phyloP scores from a whole-genome alignment of 2,888 invertebrate genomes.

The Ariolimax columbianus region DNA sequence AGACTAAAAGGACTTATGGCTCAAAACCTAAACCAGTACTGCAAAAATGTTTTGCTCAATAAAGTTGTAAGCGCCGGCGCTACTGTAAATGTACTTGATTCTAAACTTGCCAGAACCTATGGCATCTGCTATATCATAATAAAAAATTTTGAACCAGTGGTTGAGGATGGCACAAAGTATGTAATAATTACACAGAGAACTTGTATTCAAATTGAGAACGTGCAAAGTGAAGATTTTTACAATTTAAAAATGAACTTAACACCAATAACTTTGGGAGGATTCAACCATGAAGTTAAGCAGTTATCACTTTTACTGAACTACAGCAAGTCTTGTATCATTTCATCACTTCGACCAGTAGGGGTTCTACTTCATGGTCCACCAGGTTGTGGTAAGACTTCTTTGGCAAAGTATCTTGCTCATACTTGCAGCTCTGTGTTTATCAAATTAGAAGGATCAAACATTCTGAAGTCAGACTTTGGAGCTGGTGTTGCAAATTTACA shows the following conservation, averaged over 20 bases:
- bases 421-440: conserved; percentile 80
- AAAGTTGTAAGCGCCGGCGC: conserved; percentile 56
- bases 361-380: conserved; percentile 73
- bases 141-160: conserved; percentile 38
- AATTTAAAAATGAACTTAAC: conserved; percentile 48
- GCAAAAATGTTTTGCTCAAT: conserved; percentile 60
- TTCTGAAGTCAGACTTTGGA: conserved; percentile 81
- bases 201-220: conserved; percentile 56
- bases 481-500: conserved; percentile 81
- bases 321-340: conserved; percentile 52
- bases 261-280: conserved; percentile 61
- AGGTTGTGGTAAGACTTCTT: conserved; percentile 81
- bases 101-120: conserved; percentile 61
- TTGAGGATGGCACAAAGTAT: conserved; percentile 19
- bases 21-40: conserved; percentile 44
- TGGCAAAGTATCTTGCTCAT: conserved; percentile 83
- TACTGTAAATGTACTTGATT: conserved; percentile 57
- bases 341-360: conserved; percentile 61
- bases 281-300: conserved; percentile 59
- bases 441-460: conserved; percentile 79
- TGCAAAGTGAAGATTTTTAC: conserved; percentile 67
- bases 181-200: conserved; percentile 59
- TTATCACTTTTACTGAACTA: conserved; percentile 64
- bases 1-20: background rate
- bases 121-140: conserved; percentile 64